Evolutionary conservation across 1,140 invertebrate species (phyloP).

Genomic region (Stenopsyche tienmushanensis): DNA sequence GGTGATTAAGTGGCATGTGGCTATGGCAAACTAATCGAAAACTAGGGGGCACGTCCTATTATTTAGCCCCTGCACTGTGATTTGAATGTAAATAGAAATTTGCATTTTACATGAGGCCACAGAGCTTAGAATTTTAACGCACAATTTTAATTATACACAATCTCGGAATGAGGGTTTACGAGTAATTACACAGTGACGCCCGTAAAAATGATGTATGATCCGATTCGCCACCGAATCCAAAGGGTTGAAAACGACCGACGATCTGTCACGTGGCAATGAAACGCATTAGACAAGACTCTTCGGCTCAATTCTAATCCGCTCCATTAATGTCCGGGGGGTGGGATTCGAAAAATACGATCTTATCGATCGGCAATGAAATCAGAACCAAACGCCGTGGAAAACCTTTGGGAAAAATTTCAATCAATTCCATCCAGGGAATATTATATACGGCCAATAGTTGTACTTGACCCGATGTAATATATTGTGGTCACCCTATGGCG

Average conservation of each 20-base stretch:
- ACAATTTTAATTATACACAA: slow-evolving; percentile 9
- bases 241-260: background rate
- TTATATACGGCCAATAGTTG: no score
- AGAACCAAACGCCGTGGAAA: no score
- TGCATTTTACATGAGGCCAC: slow-evolving; percentile 27
- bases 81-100: slow-evolving; percentile 35
- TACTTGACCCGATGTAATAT: no score
- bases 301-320: no score
- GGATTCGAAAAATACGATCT: no score
- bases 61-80: slow-evolving; percentile 29
- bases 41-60: slow-evolving; percentile 36
- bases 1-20: slow-evolving; percentile 33
- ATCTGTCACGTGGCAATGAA: no score
- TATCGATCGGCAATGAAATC: no score
- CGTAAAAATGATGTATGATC: background rate
- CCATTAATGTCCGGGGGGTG: no score
- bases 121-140: background rate
- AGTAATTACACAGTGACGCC: background rate
- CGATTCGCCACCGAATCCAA: background rate
- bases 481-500: no score
- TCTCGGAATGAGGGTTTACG: background rate
- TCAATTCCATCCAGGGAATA: no score
- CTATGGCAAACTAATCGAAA: slow-evolving; percentile 39
- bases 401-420: no score
- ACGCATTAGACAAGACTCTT: no score